A percentile compares a stretch with the other conserved stretches of the same genome.
Evolutionary conservation across 2,113 vertebrate genomes (phyloP).

Genomic region (Notothenia coriiceps): DNA sequence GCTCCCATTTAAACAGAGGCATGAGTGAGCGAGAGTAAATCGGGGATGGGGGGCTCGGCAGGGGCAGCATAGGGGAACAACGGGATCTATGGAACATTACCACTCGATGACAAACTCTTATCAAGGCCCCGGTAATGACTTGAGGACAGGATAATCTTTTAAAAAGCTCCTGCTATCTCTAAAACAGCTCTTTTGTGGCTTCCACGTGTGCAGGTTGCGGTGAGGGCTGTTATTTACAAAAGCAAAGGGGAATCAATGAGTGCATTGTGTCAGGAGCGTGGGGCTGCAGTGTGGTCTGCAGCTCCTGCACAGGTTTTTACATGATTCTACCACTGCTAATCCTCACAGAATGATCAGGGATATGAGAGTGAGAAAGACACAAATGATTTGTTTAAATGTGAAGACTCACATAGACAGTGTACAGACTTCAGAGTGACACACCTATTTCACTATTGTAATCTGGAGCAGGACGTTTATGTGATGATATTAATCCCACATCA

Average conservation of each 20-base stretch:
- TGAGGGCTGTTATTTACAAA: conserved; percentile 41
- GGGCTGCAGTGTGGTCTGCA: conserved; percentile 15
- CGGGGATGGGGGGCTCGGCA: neutral
- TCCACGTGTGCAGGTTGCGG: conserved; percentile 33
- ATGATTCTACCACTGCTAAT: conserved; percentile 18
- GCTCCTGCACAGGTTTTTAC: conserved; percentile 21
- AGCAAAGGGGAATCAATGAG: conserved; percentile 53
- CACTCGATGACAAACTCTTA: conserved; percentile 66
- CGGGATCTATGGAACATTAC: conserved; percentile 70
- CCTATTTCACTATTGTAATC: conserved; percentile 16
- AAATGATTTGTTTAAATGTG: conserved; percentile 16
- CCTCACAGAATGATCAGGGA: conserved; percentile 26
- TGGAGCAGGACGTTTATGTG: conserved; percentile 36
- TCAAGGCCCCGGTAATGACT: conserved; percentile 61
- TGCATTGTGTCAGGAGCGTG: conserved; percentile 52
- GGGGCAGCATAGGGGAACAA: conserved; percentile 43
- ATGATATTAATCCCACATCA: conserved; percentile 39
- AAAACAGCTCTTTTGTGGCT: conserved; percentile 60
- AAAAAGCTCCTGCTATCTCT: conserved; percentile 49
- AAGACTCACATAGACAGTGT: neutral
- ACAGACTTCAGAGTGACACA: conserved; percentile 12
- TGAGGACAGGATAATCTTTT: conserved; percentile 63
- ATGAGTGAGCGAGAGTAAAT: conserved; percentile 53
- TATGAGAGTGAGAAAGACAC: neutral
- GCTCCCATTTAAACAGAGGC: conserved; percentile 49